Conservation (phyloP, 1,140 invertebrate species). For the Drosophila jambulina region DNA sequence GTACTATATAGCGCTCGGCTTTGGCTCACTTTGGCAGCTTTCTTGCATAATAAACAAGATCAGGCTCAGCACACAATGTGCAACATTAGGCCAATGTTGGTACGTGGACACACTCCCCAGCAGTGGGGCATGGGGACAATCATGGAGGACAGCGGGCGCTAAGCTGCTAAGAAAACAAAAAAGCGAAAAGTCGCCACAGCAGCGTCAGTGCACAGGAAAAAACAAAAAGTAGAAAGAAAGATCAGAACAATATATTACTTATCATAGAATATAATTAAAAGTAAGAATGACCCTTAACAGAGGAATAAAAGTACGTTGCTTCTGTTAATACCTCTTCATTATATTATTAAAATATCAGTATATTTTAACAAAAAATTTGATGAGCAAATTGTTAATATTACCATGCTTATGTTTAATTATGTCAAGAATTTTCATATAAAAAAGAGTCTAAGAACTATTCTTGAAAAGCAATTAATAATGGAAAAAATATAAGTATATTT, state of each 20-base stretch:
- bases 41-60: conserved; percentile 84
- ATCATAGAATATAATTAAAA: not conserved
- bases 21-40: conserved; percentile 75
- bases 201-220: conserved; percentile 21
- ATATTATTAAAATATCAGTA: too few relatives aligned
- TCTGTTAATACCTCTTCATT: too few relatives aligned
- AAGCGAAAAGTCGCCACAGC: conserved; percentile 30
- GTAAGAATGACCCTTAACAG: not conserved
- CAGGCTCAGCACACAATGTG: conserved; percentile 75
- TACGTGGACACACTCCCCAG: conserved; percentile 63
- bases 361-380: too few relatives aligned
- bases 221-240: not conserved
- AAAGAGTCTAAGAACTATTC: not conserved
- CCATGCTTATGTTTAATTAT: not conserved
- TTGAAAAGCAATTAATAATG: not conserved
- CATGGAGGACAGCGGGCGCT: conserved; percentile 68
- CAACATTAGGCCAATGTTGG: conserved; percentile 80
- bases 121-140: conserved; percentile 57
- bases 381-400: too few relatives aligned
- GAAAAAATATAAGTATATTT: not conserved
- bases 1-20: conserved; percentile 33
- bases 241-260: not conserved
- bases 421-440: not conserved
- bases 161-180: conserved; percentile 68
- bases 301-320: too few relatives aligned